phyloP scores from a whole-genome alignment of 2,797 vertebrate genomes.

The Danio tinwini region DNA sequence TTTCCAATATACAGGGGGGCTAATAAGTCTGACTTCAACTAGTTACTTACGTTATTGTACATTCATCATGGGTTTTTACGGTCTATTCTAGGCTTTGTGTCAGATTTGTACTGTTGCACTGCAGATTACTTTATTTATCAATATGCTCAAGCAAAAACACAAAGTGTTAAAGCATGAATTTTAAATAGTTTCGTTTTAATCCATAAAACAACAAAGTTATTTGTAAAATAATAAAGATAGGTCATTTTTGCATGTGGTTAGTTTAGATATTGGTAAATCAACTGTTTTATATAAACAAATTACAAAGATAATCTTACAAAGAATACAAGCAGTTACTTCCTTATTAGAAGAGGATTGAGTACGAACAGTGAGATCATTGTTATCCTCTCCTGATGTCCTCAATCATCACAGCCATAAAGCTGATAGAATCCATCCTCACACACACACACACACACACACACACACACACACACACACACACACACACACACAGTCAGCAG shows the following conservation, averaged over 20 bases:
- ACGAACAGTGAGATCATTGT: conserved; percentile 53
- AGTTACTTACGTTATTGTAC: background rate
- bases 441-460: conserved; percentile 38
- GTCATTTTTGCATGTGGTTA: background rate
- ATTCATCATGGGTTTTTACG: background rate
- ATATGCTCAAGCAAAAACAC: background rate
- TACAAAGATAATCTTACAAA: conserved; percentile 16
- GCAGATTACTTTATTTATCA: background rate
- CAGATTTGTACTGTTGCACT: background rate
- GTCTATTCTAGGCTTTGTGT: background rate
- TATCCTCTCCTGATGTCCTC: conserved; percentile 53
- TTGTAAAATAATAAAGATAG: background rate
- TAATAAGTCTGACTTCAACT: too few relatives aligned
- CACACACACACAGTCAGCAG: conserved; percentile 45
- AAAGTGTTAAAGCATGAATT: too few relatives aligned
- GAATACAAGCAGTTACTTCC: conserved; percentile 36
- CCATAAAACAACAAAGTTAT: background rate
- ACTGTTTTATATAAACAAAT: background rate
- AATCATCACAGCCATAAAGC: conserved; percentile 52
- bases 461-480: conserved; percentile 46
- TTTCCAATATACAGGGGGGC: too few relatives aligned
- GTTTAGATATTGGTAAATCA: background rate
- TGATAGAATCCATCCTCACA: conserved; percentile 52
- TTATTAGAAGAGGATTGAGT: conserved; percentile 50
- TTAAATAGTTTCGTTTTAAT: too few relatives aligned